phyloP scores from a whole-genome alignment of 2,113 vertebrate species.

The Marmota monax region DNA sequence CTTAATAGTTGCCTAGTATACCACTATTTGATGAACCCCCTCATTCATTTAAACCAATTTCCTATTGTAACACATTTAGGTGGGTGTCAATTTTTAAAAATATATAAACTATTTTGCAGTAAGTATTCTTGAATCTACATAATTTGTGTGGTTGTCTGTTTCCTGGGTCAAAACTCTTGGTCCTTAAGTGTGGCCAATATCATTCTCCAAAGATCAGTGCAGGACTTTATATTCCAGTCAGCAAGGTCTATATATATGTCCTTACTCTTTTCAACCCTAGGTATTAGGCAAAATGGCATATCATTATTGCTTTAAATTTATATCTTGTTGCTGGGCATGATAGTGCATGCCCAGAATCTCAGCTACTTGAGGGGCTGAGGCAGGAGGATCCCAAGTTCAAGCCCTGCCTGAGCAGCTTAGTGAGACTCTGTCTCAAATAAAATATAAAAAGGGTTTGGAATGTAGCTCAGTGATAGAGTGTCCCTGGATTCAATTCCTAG shows the following conservation, averaged over 20 bases:
- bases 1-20: neutral
- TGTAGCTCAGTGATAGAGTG: too few species aligned
- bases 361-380: neutral
- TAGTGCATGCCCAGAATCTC: neutral
- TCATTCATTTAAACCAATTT: neutral
- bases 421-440: too few species aligned
- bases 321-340: neutral
- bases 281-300: neutral
- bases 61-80: neutral
- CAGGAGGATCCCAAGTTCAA: neutral
- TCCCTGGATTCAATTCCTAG: too few species aligned
- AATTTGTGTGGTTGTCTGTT: neutral
- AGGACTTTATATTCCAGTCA: neutral
- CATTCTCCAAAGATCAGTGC: neutral
- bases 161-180: neutral
- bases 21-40: neutral
- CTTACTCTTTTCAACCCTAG: neutral
- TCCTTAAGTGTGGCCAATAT: too few species aligned
- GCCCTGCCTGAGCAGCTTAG: neutral
- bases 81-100: neutral
- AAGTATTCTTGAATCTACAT: neutral
- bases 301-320: neutral
- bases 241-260: accelerated
- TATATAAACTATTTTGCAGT: neutral
- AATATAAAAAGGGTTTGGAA: too few species aligned